Base-by-base conservation (phyloP, 2,797 vertebrate genomes). In the Bradypus variegatus region DNA sequence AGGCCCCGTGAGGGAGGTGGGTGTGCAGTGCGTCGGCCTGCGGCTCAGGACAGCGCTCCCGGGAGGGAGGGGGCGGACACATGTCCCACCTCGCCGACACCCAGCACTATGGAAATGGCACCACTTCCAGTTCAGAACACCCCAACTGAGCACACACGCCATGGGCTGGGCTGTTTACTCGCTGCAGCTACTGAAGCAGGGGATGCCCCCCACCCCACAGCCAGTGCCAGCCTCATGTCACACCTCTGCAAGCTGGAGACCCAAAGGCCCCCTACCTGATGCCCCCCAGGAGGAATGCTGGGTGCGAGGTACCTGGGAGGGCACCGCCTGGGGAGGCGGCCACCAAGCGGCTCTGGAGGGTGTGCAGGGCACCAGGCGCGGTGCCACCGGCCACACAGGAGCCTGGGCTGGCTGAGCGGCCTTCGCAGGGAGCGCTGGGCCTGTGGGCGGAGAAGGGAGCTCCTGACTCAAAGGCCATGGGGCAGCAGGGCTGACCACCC, bases 311-410 rank as follows among this genome's bases (percentile, higher is more conserved):
- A 98, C 98, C 98, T 97, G 96, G 96, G 84, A 98, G 96, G 55
- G 96, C 60, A 14, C 81, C 83, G 67, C 91, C 89, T 0, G 98
- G 95, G 96, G 98, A 98, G 77, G 96, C 96, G 84, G 98, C 98
- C 96, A 97, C 91, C 96, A 98, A 97, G 50, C 98, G 98, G 97
- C 98, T 98, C 97, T 99, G 99, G 96, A 98, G 97, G 72, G 98
- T 97, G 65, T 98, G 98, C 98, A 99, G 98, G 36, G 98, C 97
- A 85, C 97, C 98, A 92, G 98, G 98, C 5, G 97, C 36, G 0
- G 96, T 92, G 88, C 95, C 96, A 95, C 96, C 93, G 70, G 96
- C 62, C 0, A 94, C 16, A 1, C 96, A 53, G 0, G 97, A 72
- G 7, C 83, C 45, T 0, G 96, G 94, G 25, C 96, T 95, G 5